phyloP scores from a whole-genome alignment of 1,140 invertebrate genomes.

The Condylostylus longicornis region DNA sequence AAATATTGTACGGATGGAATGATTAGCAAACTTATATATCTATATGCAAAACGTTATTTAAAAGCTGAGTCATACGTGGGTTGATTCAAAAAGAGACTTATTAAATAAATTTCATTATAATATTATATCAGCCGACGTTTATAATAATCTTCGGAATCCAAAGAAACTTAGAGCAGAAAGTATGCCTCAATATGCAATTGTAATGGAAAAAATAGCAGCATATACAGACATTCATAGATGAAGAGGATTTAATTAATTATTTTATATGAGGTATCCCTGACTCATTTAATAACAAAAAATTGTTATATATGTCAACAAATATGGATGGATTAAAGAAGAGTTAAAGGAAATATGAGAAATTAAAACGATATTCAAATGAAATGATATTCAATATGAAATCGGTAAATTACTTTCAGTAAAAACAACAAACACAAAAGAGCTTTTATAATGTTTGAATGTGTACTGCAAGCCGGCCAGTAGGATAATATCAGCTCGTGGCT shows the following conservation, averaged over 20 bases:
- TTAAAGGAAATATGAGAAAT: not conserved
- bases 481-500: not conserved
- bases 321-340: not conserved
- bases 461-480: too few species aligned
- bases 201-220: not conserved
- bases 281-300: not conserved
- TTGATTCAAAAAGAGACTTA: not conserved
- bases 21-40: not conserved
- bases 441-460: too few species aligned
- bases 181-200: not conserved
- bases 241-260: not conserved
- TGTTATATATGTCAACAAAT: not conserved
- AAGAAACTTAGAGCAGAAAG: not conserved
- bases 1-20: too few species aligned
- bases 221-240: not conserved
- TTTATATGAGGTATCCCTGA: not conserved
- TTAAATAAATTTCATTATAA: not conserved
- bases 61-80: not conserved
- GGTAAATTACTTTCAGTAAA: slow-evolving; percentile 12
- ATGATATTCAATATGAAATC: slow-evolving; percentile 9
- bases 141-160: not conserved
- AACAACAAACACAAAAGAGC: too few species aligned
- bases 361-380: not conserved
- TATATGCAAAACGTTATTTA: not conserved
- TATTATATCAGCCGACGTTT: not conserved